phyloP scores from a whole-genome alignment of 2,888 invertebrate species.

The Yponomeuta plumbellus region DNA sequence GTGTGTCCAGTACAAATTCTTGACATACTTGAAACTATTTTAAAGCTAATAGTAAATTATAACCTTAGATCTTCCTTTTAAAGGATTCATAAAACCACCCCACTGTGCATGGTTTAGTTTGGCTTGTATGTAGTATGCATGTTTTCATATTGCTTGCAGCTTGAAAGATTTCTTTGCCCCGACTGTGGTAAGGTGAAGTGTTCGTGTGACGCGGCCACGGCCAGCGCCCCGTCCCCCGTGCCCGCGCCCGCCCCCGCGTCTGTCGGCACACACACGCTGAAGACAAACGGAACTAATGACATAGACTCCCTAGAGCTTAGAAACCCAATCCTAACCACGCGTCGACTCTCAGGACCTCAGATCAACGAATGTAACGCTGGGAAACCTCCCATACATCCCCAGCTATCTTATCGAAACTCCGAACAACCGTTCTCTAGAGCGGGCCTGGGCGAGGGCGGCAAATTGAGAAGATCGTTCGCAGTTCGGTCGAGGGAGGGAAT shows the following conservation, averaged over 20 bases:
- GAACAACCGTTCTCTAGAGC: constrained; percentile 55
- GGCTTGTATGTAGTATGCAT: constrained; percentile 69
- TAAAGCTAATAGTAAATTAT: no score
- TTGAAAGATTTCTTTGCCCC: constrained; percentile 84
- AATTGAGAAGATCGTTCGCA: constrained; percentile 61
- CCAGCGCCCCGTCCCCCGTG: constrained; percentile 25
- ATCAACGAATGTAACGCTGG: not conserved
- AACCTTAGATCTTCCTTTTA: not conserved
- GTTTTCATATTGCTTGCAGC: constrained; percentile 80
- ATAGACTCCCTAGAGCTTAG: constrained; percentile 5
- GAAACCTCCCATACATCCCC: constrained; percentile 31
- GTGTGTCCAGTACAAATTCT: no score
- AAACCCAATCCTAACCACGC: constrained; percentile 20
- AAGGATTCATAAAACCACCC: not conserved
- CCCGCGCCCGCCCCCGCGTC: constrained; percentile 50
- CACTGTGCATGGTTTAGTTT: constrained; percentile 22
- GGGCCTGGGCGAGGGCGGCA: constrained; percentile 50
- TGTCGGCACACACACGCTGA: constrained; percentile 27
- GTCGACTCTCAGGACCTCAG: constrained; percentile 4
- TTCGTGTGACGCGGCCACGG: constrained; percentile 62
- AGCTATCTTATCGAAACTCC: constrained; percentile 33
- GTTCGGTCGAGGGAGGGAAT: constrained; percentile 66
- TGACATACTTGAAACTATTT: no score
- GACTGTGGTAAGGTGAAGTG: constrained; percentile 82
- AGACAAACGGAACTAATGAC: not conserved